These are phyloP conservation scores for Leptura quadrifasciata DNA, from an alignment of 2,888 invertebrate genomes.

Conservation along the genomic window DNA sequence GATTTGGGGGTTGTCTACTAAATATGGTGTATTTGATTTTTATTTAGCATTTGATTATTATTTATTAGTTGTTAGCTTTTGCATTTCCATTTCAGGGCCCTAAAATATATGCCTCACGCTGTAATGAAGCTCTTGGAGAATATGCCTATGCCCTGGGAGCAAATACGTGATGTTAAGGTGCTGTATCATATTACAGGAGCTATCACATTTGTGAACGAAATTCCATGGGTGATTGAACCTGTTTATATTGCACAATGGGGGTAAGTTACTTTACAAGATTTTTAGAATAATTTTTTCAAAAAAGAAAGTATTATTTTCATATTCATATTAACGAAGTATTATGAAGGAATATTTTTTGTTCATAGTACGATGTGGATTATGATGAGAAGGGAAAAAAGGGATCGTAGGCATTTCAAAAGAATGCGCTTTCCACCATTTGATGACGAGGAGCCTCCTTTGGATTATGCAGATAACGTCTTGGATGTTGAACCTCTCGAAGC, in stretches of 20 bases:
- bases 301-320: too few species aligned
- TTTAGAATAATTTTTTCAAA: too few species aligned
- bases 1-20: too few species aligned
- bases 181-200: conserved; percentile 99
- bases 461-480: conserved; percentile 99
- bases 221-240: conserved; percentile 99
- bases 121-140: conserved; percentile 99
- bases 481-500: conserved; percentile 99
- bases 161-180: conserved; percentile 98
- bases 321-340: too few species aligned
- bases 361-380: conserved; percentile 99
- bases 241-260: conserved; percentile 99
- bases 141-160: conserved; percentile 99
- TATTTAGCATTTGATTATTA: neutral
- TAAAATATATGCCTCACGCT: conserved; percentile 99
- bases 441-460: conserved; percentile 99
- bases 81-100: conserved; percentile 78
- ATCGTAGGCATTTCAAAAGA: conserved; percentile 98
- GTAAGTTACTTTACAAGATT: conserved; percentile 73
- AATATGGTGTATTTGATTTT: neutral
- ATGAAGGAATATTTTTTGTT: conserved; percentile 11
- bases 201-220: conserved; percentile 99
- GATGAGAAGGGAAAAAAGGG: conserved; percentile 99
- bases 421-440: conserved; percentile 99
- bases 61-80: neutral